Evolutionary conservation across 2,113 vertebrate genomes (phyloP).

Genomic region (Struthidea cinerea): DNA sequence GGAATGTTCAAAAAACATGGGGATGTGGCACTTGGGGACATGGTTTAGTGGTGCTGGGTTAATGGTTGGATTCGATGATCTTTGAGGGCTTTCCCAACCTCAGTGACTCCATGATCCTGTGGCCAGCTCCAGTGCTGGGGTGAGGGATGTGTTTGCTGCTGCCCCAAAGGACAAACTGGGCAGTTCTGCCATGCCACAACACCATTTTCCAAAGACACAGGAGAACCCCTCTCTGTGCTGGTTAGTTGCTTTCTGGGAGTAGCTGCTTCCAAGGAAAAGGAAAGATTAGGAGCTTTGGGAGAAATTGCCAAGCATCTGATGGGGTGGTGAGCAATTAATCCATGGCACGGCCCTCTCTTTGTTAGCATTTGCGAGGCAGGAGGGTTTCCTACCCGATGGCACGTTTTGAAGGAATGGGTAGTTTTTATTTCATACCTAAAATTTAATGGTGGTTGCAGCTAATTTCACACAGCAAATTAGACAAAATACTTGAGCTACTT

Average conservation of each 20-base stretch:
- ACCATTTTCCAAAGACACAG: neutral
- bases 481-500: neutral
- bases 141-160: neutral
- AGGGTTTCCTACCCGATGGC: neutral
- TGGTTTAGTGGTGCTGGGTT: neutral
- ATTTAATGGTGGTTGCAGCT: slow-evolving; percentile 36
- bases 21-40: neutral
- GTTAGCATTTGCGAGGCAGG: neutral
- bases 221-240: neutral
- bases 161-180: neutral
- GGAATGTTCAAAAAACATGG: neutral
- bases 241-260: neutral
- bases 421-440: slow-evolving; percentile 26
- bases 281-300: slow-evolving; percentile 17
- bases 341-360: neutral
- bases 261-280: slow-evolving; percentile 7
- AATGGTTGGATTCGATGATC: neutral
- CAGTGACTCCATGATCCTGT: neutral
- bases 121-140: neutral
- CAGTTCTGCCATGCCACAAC: neutral
- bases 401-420: neutral
- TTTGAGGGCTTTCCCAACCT: neutral
- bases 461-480: slow-evolving; percentile 45
- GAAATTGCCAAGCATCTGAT: neutral
- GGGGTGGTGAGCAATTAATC: neutral